These are phyloP conservation scores for Ceratina calcarata DNA, from an alignment of 1,140 invertebrate species.

Conservation along the genomic window DNA sequence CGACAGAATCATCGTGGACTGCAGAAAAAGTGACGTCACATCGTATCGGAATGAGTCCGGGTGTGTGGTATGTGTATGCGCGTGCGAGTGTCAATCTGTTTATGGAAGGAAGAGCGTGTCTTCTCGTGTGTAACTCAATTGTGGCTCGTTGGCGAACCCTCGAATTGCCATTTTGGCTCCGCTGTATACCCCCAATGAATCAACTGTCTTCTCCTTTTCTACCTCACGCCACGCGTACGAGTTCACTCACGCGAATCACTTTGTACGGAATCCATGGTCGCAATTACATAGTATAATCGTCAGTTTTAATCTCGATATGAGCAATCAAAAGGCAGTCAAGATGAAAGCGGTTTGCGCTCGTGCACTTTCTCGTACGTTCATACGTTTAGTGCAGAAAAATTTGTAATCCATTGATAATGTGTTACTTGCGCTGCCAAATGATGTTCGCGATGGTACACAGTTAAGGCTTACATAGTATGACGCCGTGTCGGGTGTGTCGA, in stretches of 20 bases:
- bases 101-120: slow-evolving; percentile 34
- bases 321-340: too few species aligned
- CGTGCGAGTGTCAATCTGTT: slow-evolving; percentile 49
- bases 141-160: slow-evolving; percentile 23
- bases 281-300: too few species aligned
- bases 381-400: too few species aligned
- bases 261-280: neutral
- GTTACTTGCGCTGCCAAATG: too few species aligned
- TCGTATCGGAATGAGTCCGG: neutral
- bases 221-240: neutral
- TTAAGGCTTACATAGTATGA: too few species aligned
- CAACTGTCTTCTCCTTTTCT: slow-evolving; percentile 13
- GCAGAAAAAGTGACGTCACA: slow-evolving; percentile 46
- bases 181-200: neutral
- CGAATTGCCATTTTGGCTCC: neutral
- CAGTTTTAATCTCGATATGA: too few species aligned
- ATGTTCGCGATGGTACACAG: too few species aligned
- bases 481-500: too few species aligned
- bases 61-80: slow-evolving; percentile 1
- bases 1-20: neutral
- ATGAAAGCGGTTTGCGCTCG: too few species aligned
- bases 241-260: neutral
- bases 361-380: too few species aligned
- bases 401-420: too few species aligned
- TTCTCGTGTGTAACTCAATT: slow-evolving; percentile 52